A percentile compares a stretch with the other conserved stretches of the same genome.
These are phyloP conservation scores for Cremastobaeus sp. DNA, from an alignment of 2,888 invertebrate species.

Conservation along the genomic window DNA sequence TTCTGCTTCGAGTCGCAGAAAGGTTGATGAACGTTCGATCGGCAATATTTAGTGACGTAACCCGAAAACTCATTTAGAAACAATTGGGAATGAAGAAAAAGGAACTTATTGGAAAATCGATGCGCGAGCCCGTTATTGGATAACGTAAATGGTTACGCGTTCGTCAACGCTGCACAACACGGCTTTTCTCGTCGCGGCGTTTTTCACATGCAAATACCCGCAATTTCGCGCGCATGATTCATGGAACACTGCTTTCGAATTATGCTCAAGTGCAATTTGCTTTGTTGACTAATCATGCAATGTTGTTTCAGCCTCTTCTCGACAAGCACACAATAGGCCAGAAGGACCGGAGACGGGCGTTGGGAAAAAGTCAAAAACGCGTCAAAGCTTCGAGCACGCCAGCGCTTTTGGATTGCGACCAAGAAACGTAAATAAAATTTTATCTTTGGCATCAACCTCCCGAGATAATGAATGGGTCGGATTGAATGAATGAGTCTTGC, in stretches of 20 bases:
- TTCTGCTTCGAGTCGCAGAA: constrained; percentile 44
- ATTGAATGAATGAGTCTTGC: no score
- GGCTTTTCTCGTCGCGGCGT: no score
- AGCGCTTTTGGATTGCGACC: constrained; percentile 71
- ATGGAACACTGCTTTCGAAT: no score
- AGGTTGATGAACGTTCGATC: constrained; percentile 59
- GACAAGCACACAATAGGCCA: constrained; percentile 65
- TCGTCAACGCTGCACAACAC: no score
- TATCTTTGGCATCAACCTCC: no score
- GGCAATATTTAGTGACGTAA: constrained; percentile 36
- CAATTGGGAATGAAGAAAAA: constrained; percentile 28
- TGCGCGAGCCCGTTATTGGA: neutral
- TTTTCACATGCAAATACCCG: no score
- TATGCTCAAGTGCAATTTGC: no score
- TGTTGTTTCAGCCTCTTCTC: constrained; percentile 67
- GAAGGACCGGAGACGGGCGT: constrained; percentile 70
- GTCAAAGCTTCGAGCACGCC: constrained; percentile 75
- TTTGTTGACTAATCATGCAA: no score
- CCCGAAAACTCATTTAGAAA: constrained; percentile 37
- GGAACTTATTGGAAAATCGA: constrained; percentile 32
- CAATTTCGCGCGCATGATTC: no score
- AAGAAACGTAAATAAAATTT: constrained; percentile 70
- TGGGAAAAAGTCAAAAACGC: constrained; percentile 72
- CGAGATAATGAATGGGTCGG: no score
- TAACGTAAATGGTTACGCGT: constrained; percentile 1